Base-by-base conservation (phyloP, 92 coral and sea anemone species). In the Epizoanthus fatuus region DNA sequence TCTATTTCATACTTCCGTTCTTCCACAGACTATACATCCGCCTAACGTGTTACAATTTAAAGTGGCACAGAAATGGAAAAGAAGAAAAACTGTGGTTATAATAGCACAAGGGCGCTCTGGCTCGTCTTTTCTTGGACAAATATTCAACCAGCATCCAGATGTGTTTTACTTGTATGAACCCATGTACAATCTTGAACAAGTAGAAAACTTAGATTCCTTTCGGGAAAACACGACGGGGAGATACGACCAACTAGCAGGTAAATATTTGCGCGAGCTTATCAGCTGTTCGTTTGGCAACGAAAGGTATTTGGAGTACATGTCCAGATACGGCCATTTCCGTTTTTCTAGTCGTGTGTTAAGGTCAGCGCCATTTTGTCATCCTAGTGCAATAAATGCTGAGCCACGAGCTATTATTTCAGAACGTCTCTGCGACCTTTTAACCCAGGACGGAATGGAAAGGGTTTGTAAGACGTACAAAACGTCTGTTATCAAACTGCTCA, bases 31-130 rank as follows among this genome's bases (percentile, higher is more conserved):
- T 35, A 16, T 42, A 37, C 20, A 7, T 22, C 35, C 29, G 15
- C 22, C 37, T 20, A 38, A 75, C 32, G 63, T 75, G 47, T n/a
- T 12, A 13, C 6, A 17, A 42, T n/a, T 37, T 16, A 74, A 37
- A 3, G 39, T 32, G n/a, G 37, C n/a, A 11, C 4, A 52, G 49
- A 55, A 74, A 5, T 35, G 47, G 13, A 42, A 35, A 37, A 56
- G 65, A 56, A 75, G 37, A 57, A 39, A n/a, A 37, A 57, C n/a
- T 10, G 67, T 75, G 17, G 35, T 75, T 8, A 57, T 75, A 56
- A 35, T 75, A 17, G 17, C 81, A 37, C 81, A 75, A 55, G 81
- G 81, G 14, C 81, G 81, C 16, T 75, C 81, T 29, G 81, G 81
- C 9, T 75, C 81, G 15, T 75, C 81, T 4, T 35, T 75, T 56